Evolutionary conservation across 2,113 vertebrate species (phyloP), one percentile per base, ranked within the genome.

Genomic region (Peromyscus maniculatus): DNA sequence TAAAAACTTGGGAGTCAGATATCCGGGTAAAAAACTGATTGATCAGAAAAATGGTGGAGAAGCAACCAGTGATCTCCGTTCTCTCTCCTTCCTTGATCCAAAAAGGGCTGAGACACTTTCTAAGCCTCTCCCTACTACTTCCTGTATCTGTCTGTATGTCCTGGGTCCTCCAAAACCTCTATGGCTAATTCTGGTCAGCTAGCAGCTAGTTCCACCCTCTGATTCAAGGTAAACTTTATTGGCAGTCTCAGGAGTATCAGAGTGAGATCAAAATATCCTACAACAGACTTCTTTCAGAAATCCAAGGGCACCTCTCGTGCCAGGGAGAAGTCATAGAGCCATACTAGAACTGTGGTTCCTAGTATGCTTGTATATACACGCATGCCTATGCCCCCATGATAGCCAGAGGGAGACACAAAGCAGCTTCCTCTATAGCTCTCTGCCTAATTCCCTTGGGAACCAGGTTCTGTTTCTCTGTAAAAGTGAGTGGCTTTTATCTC

Each of bases 391-490:
- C 1, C n/a, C 39, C 12, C 16, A 49, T 67, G 39, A 17, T 31
- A 66, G 83, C 62, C 39, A 66, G 26, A 46, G 4, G 16, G 39
- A 16, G 24, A 46, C 39, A 78, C 6, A 67, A 31, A 9, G 22
- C 62, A 86, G 3, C 83, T 11, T 31, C 21, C 36, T 49, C 62
- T 49, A 3, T 22, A 87, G 64, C 28, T 67, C 62, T 87, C 64
- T 87, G 83, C 9, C 83, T 66, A 49, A 33, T 67, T 87, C 15
- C 28, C 16, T 33, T 67, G 74, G 57, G 74, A 84, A 91, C 46
- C 19, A 3, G 91, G 71, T 72, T 96, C 89, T 92, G 87, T 62
- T 90, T 83, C 95, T 46, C 94, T 2, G 12, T 79, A 78, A 71
- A 88, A 88, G 77, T 66, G 0, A 88, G 77, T 66, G 0, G 0